phyloP scores from a whole-genome alignment of 2,797 vertebrate genomes.

The Corythornis leucogaster region DNA sequence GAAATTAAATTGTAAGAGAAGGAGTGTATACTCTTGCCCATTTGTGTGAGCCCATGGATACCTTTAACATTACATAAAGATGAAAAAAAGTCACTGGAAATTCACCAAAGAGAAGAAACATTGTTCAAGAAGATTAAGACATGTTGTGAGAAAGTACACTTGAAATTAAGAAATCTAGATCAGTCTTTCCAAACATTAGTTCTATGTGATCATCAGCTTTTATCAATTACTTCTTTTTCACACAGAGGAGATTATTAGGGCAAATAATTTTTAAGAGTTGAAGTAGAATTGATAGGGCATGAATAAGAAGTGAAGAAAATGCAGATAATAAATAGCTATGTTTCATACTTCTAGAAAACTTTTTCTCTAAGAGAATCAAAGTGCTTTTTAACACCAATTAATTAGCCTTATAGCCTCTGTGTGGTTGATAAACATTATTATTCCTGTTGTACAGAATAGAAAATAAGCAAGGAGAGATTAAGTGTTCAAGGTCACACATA shows the following conservation, averaged over 20 bases:
- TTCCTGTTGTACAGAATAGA: not conserved
- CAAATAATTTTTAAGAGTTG: not conserved
- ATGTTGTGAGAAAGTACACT: not conserved
- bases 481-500: not conserved
- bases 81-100: not conserved
- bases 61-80: not conserved
- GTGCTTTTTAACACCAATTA: not conserved
- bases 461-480: not conserved
- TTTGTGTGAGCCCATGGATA: not conserved
- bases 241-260: not conserved
- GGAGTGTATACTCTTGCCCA: not conserved
- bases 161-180: not conserved
- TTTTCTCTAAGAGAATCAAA: constrained; percentile 6
- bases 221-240: not conserved
- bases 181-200: not conserved
- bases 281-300: not conserved
- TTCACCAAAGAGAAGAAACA: not conserved
- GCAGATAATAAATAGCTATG: not conserved
- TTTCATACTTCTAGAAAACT: not conserved
- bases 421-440: not conserved
- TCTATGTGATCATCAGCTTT: not conserved
- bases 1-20: not conserved
- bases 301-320: not conserved
- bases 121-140: not conserved
- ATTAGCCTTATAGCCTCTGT: not conserved